Evolutionary conservation across 2,113 vertebrate genomes (phyloP), one percentile per base, ranked within the genome.

Genomic region (Cheilinus undulatus): DNA sequence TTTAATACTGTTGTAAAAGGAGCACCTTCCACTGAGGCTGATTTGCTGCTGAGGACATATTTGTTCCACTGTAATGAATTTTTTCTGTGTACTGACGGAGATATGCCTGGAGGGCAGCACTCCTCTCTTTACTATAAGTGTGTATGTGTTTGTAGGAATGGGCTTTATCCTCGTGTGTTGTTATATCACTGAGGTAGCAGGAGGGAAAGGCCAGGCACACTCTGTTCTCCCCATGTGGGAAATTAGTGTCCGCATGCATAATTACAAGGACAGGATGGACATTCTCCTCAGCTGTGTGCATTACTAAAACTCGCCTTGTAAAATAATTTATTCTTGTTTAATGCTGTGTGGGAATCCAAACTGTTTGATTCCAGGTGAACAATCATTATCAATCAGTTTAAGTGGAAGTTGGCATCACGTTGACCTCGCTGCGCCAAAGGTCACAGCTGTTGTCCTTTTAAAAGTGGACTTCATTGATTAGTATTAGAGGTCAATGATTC

Each of bases 211-310:
- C 73, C 62, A 45, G 63, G 73, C 66, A 84, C 86, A 81, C 63
- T 62, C 5, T 73, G 64, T 87, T 76, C 80, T 83, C 83, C 14
- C 38, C 84, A 74, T 68, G 85, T 86, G 84, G 78, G 76, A 89
- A 92, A 92, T 92, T 74, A 86, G 67, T 69, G 73, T 87, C 77
- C 30, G 23, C 76, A 57, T 86, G 74, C 76, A 87, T 89, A 89
- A 91, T 92, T 89, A 87, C 82, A 77, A 78, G 76, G 71, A 59
- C 38, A 68, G 77, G 70, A 85, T n/a, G 73, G 45, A n/a, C n/a
- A n/a, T n/a, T n/a, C n/a, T n/a, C 53, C 32, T 50, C 14, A 3
- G 19, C 26, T 43, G 38, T 56, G 64, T 64, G 70, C 70, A 68
- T 81, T 65, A 38, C 52, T 62, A 59, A 53, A 75, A 53, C n/a